phyloP scores from a whole-genome alignment of 1,140 invertebrate species.

The Holotrichia oblita region DNA sequence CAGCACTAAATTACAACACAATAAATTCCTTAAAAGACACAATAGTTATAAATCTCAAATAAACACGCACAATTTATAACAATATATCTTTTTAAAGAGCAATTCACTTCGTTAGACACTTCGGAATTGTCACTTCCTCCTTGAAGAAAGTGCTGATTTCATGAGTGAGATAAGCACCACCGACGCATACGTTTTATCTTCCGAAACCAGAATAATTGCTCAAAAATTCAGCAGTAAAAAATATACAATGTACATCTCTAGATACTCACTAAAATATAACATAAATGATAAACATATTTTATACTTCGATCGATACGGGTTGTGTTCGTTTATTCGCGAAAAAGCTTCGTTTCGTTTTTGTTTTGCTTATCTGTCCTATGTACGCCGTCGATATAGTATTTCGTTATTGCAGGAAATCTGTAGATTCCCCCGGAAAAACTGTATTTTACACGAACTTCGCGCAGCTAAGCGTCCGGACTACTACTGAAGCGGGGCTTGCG shows the following conservation, averaged over 20 bases:
- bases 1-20: background rate
- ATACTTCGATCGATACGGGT: slow-evolving; percentile 30
- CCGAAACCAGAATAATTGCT: background rate
- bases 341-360: slow-evolving; percentile 24
- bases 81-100: slow-evolving; percentile 19
- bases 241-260: background rate
- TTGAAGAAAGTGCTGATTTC: background rate
- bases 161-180: background rate
- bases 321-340: slow-evolving; percentile 27
- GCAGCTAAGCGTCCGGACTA: slow-evolving; percentile 32
- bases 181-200: background rate
- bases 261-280: slow-evolving; percentile 17
- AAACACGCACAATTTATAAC: background rate
- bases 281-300: slow-evolving; percentile 21
- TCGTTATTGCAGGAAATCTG: slow-evolving; percentile 12
- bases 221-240: background rate
- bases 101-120: slow-evolving; percentile 1
- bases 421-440: slow-evolving; percentile 28
- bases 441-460: background rate
- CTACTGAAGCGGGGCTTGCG: slow-evolving; percentile 17
- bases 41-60: background rate
- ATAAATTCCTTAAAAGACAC: background rate
- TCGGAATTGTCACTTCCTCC: background rate
- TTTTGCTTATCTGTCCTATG: background rate
- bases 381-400: slow-evolving; percentile 12